Conservation (phyloP, 1,140 invertebrate genomes). For the Zaprionus tsacasi region DNA sequence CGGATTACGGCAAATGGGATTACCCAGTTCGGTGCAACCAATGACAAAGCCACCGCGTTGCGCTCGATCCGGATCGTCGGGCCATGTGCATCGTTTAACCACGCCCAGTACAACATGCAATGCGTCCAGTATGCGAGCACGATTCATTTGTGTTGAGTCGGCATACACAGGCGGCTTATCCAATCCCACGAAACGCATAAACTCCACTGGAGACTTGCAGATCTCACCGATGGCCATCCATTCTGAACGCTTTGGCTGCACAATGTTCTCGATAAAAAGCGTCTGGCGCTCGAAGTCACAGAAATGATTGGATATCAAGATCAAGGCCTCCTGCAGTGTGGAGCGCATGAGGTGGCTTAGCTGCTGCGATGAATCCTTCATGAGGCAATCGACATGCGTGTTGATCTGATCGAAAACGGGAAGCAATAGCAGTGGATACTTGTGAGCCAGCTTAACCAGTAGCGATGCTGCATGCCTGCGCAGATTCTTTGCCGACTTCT, state of each 20-base stretch:
- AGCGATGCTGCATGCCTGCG: constrained; percentile 94
- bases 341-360: constrained; percentile 94
- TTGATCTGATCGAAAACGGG: constrained; percentile 95
- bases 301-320: constrained; percentile 95
- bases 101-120: constrained; percentile 91
- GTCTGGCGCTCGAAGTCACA: constrained; percentile 94
- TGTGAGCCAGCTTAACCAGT: constrained; percentile 94
- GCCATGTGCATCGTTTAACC: constrained; percentile 93
- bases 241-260: constrained; percentile 87
- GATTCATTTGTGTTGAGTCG: constrained; percentile 83
- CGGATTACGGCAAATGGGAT: constrained; percentile 93
- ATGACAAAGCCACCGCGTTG: constrained; percentile 92
- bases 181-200: constrained; percentile 92
- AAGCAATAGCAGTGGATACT: constrained; percentile 92
- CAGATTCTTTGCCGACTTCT: constrained; percentile 91
- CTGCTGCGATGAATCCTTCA: constrained; percentile 85
- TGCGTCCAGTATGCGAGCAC: constrained; percentile 87
- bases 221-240: constrained; percentile 87
- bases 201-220: constrained; percentile 87
- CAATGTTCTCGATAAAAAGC: constrained; percentile 91
- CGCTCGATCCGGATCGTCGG: constrained; percentile 91
- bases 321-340: constrained; percentile 90
- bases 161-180: constrained; percentile 87
- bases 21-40: constrained; percentile 89
- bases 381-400: constrained; percentile 88